Evolutionary conservation across 2,888 invertebrate species (phyloP).

Genomic region (Abrostola tripartita): DNA sequence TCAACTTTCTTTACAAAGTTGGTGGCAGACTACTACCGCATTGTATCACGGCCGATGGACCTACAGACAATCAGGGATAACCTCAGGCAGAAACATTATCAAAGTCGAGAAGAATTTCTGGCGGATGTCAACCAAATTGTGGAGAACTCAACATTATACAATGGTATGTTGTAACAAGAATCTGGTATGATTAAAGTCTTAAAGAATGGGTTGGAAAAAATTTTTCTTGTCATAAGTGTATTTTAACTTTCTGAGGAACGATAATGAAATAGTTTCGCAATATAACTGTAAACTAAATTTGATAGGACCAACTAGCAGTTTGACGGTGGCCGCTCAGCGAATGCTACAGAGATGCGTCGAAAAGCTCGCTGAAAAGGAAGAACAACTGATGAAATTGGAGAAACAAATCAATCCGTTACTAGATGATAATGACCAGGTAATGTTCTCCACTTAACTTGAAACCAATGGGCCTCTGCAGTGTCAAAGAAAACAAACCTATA

Average conservation of each 20-base stretch:
- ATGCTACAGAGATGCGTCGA: constrained; percentile 97
- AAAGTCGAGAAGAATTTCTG: constrained; percentile 97
- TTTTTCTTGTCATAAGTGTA: neutral
- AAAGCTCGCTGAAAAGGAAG: constrained; percentile 96
- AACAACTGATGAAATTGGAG: constrained; percentile 97
- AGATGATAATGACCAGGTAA: constrained; percentile 97
- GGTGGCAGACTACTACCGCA: constrained; percentile 98
- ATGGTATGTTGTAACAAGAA: constrained; percentile 90
- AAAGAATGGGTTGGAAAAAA: neutral
- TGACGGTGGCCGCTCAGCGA: constrained; percentile 95
- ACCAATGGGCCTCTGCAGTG: too few species aligned
- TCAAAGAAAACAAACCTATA: neutral
- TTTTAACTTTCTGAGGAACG: too few species aligned
- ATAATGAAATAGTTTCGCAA: too few species aligned
- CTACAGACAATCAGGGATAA: constrained; percentile 98
- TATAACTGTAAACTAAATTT: too few species aligned
- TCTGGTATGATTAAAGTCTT: too few species aligned
- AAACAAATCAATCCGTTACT: constrained; percentile 99
- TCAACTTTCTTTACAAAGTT: constrained; percentile 77
- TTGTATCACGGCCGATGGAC: constrained; percentile 98
- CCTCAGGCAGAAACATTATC: constrained; percentile 95
- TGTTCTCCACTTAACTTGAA: neutral
- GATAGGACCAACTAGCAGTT: constrained; percentile 93
- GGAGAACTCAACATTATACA: constrained; percentile 97
- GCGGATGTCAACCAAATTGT: constrained; percentile 98